These are phyloP conservation scores for Ammospiza caudacuta DNA, from an alignment of 2,113 vertebrate species.

Conservation along the genomic window DNA sequence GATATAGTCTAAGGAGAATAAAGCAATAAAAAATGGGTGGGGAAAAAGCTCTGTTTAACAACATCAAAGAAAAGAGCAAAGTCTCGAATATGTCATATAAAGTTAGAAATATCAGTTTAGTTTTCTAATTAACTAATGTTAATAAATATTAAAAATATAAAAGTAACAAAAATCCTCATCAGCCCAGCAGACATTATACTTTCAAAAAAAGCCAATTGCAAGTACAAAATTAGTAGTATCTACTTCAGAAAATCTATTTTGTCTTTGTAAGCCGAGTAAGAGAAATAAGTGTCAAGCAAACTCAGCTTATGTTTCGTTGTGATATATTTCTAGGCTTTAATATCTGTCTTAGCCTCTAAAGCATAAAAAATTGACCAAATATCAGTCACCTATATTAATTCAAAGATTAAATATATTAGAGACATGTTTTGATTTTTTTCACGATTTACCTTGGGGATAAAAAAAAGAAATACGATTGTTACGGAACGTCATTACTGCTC, in stretches of 20 bases:
- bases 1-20: background rate
- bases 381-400: background rate
- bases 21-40: background rate
- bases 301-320: background rate
- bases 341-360: background rate
- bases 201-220: background rate
- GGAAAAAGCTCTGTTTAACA: background rate
- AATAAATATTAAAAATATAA: slow-evolving; percentile 18
- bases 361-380: background rate
- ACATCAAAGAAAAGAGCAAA: background rate
- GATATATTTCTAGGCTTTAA: slow-evolving; percentile 14
- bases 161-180: slow-evolving; percentile 8
- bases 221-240: background rate
- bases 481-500: background rate
- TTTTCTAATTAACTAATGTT: background rate
- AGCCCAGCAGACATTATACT: background rate
- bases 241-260: slow-evolving; percentile 25
- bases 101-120: background rate
- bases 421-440: background rate
- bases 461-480: background rate
- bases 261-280: background rate
- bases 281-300: slow-evolving; percentile 24
- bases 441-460: background rate
- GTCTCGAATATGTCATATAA: background rate
- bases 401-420: background rate